A percentile compares a stretch with the other conserved stretches of the same genome.
phyloP scores from a whole-genome alignment of 1,140 invertebrate genomes.

The Marisa cornuarietis region DNA sequence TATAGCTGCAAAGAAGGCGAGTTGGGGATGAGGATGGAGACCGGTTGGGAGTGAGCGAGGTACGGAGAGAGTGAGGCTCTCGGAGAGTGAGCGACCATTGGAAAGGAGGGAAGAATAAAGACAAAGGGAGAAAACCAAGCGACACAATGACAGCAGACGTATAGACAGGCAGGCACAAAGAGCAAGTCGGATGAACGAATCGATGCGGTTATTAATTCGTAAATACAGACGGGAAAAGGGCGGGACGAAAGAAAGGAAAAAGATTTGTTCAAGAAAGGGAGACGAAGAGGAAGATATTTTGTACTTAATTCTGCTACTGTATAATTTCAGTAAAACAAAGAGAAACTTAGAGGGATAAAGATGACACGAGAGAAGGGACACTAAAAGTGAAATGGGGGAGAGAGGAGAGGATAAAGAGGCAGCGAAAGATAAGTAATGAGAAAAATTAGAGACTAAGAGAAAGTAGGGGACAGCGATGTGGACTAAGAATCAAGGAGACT shows the following conservation, averaged over 20 bases:
- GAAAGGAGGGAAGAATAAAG: not conserved
- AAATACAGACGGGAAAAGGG: not conserved
- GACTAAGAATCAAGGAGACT: not conserved
- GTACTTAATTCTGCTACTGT: not conserved
- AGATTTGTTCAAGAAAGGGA: not conserved
- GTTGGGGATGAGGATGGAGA: too few species aligned
- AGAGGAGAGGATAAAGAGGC: not conserved
- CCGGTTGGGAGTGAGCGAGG: not conserved
- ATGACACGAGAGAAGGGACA: not conserved
- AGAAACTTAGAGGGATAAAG: conserved; percentile 11
- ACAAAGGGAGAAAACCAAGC: not conserved
- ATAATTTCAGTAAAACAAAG: not conserved
- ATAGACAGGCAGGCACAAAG: not conserved
- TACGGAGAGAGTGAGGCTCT: not conserved
- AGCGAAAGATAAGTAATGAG: conserved; percentile 2
- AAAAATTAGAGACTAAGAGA: not conserved
- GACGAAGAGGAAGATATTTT: not conserved
- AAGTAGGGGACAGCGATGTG: not conserved
- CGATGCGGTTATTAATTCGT: too few species aligned
- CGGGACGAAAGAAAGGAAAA: not conserved
- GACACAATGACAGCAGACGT: not conserved
- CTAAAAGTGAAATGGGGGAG: not conserved
- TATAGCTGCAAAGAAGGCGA: too few species aligned
- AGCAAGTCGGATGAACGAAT: not conserved
- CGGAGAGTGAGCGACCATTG: not conserved